Conservation (phyloP, 2,113 vertebrate genomes). For the Acrocephalus kingi region DNA sequence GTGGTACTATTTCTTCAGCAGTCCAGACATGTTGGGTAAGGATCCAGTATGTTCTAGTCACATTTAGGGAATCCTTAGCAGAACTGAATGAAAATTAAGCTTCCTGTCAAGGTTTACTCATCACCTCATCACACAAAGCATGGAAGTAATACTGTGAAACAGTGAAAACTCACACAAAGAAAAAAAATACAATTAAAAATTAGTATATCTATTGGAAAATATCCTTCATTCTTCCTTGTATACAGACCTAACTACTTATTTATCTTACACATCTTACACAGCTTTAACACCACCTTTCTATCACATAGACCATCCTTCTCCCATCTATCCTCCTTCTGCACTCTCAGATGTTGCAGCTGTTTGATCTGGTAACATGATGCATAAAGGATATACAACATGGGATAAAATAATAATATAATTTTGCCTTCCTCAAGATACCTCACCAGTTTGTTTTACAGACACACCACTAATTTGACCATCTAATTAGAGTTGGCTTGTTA, state of each 20-base stretch:
- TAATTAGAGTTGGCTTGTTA: background rate
- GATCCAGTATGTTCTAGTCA: background rate
- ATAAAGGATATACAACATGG: background rate
- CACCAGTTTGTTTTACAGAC: background rate
- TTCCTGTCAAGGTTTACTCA: background rate
- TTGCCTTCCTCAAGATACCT: background rate
- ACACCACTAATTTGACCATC: background rate
- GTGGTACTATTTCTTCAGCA: background rate
- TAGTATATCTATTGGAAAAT: background rate
- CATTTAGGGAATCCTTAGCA: background rate
- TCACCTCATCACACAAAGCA: background rate
- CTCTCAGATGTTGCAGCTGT: background rate
- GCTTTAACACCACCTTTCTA: background rate
- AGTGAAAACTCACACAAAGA: background rate
- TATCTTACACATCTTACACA: background rate
- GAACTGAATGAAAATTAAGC: background rate
- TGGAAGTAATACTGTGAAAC: background rate
- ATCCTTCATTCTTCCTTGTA: background rate
- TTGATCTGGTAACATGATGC: background rate
- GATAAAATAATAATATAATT: background rate
- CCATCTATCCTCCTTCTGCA: background rate
- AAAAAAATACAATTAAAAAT: background rate
- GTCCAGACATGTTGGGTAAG: background rate
- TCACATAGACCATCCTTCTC: background rate
- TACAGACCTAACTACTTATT: background rate